These are phyloP conservation scores for Apodemus agrarius DNA, from an alignment of 2,797 vertebrate species.

Conservation along the genomic window DNA sequence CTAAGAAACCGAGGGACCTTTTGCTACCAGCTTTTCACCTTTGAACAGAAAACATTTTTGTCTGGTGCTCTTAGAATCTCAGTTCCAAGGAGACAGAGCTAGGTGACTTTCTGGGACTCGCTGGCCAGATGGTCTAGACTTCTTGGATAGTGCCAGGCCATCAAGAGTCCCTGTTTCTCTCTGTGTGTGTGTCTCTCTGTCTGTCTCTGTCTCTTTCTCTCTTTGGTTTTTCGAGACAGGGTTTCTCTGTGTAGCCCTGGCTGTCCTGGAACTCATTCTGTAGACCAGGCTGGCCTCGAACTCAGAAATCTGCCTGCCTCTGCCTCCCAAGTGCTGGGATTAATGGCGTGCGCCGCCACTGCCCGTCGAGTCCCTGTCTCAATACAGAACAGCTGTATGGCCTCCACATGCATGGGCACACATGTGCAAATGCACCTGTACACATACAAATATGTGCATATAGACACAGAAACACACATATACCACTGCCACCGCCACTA, in stretches of 20 bases:
- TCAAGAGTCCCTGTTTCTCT: too few species aligned
- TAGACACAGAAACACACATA: not conserved
- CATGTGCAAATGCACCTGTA: not conserved
- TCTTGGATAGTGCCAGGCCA: not conserved
- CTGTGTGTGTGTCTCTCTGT: too few species aligned
- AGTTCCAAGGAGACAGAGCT: not conserved
- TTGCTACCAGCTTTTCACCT: slow-evolving; percentile 8
- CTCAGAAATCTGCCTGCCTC: too few species aligned
- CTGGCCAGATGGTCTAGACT: not conserved
- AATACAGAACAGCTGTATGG: not conserved
- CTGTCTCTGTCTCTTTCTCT: too few species aligned
- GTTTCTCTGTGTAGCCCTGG: too few species aligned
- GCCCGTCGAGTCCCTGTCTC: not conserved
- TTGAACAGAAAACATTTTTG: not conserved
- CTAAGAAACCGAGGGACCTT: not conserved
- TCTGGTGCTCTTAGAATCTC: not conserved
- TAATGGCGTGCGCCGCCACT: too few species aligned
- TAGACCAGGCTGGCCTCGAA: too few species aligned
- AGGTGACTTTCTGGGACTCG: not conserved
- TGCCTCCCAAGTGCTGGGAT: too few species aligned
- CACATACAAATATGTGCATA: not conserved
- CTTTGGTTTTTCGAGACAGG: too few species aligned
- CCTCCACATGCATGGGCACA: not conserved
- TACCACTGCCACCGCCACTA: too few species aligned
- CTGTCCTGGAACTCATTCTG: too few species aligned